Conservation (phyloP, 2,797 vertebrate genomes). For the Potorous gilbertii region DNA sequence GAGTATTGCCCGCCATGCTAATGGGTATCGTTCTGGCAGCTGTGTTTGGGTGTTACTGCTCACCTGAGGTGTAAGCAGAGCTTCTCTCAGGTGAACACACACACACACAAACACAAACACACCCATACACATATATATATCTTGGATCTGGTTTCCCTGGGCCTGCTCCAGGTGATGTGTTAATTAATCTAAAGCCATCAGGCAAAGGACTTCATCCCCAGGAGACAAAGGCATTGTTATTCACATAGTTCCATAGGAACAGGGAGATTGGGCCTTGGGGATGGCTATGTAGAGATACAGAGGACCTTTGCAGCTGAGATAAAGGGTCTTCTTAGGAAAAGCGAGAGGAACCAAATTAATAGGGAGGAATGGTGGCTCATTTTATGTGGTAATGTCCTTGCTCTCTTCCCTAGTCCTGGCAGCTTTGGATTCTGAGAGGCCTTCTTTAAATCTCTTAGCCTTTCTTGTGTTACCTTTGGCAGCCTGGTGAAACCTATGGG, state of each 20-base stretch:
- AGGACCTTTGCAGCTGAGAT: neutral
- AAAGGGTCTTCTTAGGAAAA: slow-evolving; percentile 22
- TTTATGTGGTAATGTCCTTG: neutral
- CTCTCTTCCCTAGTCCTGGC: neutral
- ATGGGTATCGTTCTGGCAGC: slow-evolving; percentile 9
- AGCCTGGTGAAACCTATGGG: neutral
- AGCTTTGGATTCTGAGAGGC: neutral
- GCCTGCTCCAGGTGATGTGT: slow-evolving; percentile 35
- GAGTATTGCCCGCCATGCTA: neutral
- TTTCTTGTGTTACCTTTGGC: neutral
- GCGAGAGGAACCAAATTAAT: neutral
- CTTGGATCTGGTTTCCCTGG: neutral
- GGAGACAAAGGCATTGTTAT: neutral
- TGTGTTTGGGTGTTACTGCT: neutral
- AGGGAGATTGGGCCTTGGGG: neutral
- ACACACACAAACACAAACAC: neutral
- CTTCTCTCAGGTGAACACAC: slow-evolving; percentile 31
- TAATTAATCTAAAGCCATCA: slow-evolving; percentile 31
- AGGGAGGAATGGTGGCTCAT: neutral
- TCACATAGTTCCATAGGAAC: slow-evolving; percentile 10
- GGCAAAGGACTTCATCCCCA: neutral
- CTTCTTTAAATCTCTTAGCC: neutral
- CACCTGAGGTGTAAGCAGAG: slow-evolving; percentile 27
- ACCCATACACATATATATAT: neutral
- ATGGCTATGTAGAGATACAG: neutral